Percentiles rank a stretch among this genome's conserved stretches.
phyloP scores from a whole-genome alignment of 2,113 vertebrate genomes.

The Eurypyga helias region DNA sequence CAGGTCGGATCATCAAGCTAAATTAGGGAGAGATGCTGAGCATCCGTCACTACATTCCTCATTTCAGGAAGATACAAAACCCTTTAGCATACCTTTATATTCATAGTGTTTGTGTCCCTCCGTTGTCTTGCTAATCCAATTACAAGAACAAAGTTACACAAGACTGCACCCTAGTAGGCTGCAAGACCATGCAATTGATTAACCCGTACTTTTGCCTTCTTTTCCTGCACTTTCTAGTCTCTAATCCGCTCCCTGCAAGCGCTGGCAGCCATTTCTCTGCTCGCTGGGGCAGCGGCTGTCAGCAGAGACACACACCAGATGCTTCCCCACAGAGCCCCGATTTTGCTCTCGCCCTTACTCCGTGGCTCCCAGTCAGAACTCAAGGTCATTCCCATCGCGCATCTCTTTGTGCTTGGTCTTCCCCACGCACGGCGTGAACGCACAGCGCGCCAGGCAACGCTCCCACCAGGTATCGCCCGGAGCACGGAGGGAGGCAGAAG shows the following conservation, averaged over 20 bases:
- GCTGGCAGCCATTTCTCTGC: not conserved
- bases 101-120: not conserved
- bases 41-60: not conserved
- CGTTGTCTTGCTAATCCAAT: not conserved
- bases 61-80: not conserved
- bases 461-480: not conserved
- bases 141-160: not conserved
- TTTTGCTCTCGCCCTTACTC: not conserved
- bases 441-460: not conserved
- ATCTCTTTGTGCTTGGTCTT: not conserved
- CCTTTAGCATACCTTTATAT: not conserved
- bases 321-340: not conserved
- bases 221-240: not conserved
- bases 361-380: not conserved
- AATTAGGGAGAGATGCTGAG: not conserved
- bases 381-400: not conserved
- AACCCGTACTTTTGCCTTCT: not conserved
- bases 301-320: constrained; percentile 3
- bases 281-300: not conserved
- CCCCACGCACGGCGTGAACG: fast-evolving
- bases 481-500: not conserved
- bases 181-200: not conserved
- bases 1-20: not conserved
- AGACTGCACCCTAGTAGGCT: not conserved
- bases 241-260: not conserved